These are phyloP conservation scores for Aleadryas rufinucha DNA, from an alignment of 2,113 vertebrate genomes.

Conservation along the genomic window DNA sequence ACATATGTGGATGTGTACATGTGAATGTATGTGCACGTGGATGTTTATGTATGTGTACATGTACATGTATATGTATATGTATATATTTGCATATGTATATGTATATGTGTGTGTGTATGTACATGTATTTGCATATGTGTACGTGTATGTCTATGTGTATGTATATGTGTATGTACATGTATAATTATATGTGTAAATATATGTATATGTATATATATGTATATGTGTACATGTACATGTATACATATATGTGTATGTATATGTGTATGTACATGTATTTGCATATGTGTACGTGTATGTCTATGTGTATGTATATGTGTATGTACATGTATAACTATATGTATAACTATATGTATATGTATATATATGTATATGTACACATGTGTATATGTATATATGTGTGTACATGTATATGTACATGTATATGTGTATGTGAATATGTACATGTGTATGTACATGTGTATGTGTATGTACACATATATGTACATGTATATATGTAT, in stretches of 20 bases:
- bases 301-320: too few species aligned
- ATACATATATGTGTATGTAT: too few species aligned
- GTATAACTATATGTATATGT: accelerated
- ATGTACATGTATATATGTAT: too few species aligned
- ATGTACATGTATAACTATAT: accelerated
- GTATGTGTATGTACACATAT: too few species aligned
- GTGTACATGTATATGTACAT: too few species aligned
- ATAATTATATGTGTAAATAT: not conserved
- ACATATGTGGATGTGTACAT: too few species aligned
- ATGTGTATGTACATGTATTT: too few species aligned
- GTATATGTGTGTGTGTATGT: not conserved
- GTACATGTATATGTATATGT: accelerated
- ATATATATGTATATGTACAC: too few species aligned
- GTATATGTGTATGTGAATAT: too few species aligned
- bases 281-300: accelerated
- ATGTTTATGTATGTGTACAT: accelerated
- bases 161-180: not conserved
- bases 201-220: not conserved
- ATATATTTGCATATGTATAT: not conserved
- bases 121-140: accelerated
- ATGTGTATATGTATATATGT: too few species aligned
- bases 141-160: not conserved
- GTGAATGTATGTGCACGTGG: accelerated
- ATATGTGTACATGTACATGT: not conserved
- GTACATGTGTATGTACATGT: too few species aligned